Base-by-base conservation (phyloP, 1,140 invertebrate species). In the Latrodectus geometricus region DNA sequence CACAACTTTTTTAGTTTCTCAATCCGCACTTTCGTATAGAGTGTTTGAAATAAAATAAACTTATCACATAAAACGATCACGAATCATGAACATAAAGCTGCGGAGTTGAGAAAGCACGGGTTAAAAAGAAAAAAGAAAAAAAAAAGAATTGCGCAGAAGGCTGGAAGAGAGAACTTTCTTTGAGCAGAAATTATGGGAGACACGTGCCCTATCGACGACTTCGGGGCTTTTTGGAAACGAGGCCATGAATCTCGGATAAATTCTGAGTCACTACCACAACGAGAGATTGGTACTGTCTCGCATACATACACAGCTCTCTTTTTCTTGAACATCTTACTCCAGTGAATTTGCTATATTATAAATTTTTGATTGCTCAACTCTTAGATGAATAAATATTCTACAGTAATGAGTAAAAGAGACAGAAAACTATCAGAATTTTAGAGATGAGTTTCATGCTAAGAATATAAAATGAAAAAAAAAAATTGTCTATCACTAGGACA, bases 111-210 rank as follows among this genome's bases (percentile, higher is more conserved):
- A 61, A 61, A 61, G 54, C 54, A 61, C 8, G n/a, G 20, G 50
- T 48, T 23, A 50, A 1, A 54, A 20, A 21, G n/a, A 73, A 61
- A 76, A 7, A 52, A 50, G 12, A 23, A 73, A 54, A 7, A 17
- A 23, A 23, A 54, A 56, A 73, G 56, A 76, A 21, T 14, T 11
- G n/a, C 52, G 14, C n/a, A 35, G 20, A 35, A 76, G 20, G 17
- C 73, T 75, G 48, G 73, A 75, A n/a, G 73, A 50, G 73, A 17
- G 50, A 75, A 75, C 49, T 17, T 48, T 75, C 20, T 9, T 50
- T 7, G n/a, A 61, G 54, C 17, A 76, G 74, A 52, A 76, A 56
- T 76, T 76, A 76, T 76, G 74, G 74, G 74, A 0, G 52, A 76
- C 52, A 56, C 74, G 74, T 76, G 74, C 74, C 21, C 23, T 50